These are phyloP conservation scores for Stichodactyla helianthus DNA, from an alignment of 64 coral and sea anemone species.

Conservation along the genomic window DNA sequence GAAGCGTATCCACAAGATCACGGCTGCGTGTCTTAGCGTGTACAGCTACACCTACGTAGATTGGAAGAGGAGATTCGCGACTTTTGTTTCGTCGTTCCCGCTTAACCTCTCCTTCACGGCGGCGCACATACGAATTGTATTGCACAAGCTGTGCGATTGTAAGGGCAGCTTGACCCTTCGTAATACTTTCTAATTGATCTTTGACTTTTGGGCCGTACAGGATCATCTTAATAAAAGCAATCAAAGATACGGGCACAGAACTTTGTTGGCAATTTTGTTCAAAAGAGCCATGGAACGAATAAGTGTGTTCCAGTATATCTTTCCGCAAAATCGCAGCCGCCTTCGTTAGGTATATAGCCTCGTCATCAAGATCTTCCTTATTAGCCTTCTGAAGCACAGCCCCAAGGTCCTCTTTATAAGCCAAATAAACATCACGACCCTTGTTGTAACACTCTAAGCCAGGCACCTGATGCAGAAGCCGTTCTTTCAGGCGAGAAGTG, in stretches of 20 bases:
- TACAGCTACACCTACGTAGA: conserved; percentile 30
- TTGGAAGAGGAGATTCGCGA: conserved; percentile 43
- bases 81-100: conserved; percentile 32
- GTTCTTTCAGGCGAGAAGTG: conserved; percentile 34
- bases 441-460: conserved; percentile 27
- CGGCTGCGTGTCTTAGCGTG: conserved; percentile 48
- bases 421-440: conserved; percentile 41
- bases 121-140: conserved; percentile 24
- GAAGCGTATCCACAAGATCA: conserved; percentile 26
- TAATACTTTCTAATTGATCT: not conserved
- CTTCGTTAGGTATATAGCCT: conserved; percentile 45
- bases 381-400: conserved; percentile 29
- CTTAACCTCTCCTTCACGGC: conserved; percentile 11
- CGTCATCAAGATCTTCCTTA: conserved; percentile 41
- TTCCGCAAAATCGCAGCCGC: conserved; percentile 42
- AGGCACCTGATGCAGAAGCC: conserved; percentile 7
- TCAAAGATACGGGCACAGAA: conserved; percentile 38
- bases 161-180: conserved; percentile 22
- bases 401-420: conserved; percentile 41
- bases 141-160: conserved; percentile 40
- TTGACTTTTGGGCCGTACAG: conserved; percentile 38
- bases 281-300: conserved; percentile 40
- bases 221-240: conserved; percentile 40
- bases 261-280: conserved; percentile 36
- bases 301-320: conserved; percentile 26